Conservation (phyloP, 1,140 invertebrate genomes). For the Megalopta genalis region DNA sequence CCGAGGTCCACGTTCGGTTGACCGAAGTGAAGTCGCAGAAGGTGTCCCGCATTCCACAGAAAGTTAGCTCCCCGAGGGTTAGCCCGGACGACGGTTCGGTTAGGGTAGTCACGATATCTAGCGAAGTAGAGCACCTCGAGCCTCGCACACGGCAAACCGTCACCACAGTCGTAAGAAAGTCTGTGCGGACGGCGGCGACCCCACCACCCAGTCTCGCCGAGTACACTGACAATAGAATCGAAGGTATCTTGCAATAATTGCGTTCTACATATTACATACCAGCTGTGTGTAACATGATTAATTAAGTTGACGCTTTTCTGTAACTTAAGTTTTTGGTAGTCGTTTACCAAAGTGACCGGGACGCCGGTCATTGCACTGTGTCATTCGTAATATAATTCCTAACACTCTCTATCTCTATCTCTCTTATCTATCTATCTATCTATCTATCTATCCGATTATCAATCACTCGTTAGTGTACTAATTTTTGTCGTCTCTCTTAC, state of each 20-base stretch:
- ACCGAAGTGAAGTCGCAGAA: constrained; percentile 41
- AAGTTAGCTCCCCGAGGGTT: constrained; percentile 51
- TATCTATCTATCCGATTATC: constrained; percentile 34
- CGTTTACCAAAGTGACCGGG: constrained; percentile 64
- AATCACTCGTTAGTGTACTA: constrained; percentile 41
- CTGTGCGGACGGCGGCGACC: constrained; percentile 79
- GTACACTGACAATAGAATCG: constrained; percentile 79
- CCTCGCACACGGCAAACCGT: constrained; percentile 78
- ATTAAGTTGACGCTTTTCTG: constrained; percentile 78
- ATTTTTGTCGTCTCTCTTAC: constrained; percentile 20
- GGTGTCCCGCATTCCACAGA: constrained; percentile 75
- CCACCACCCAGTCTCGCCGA: constrained; percentile 80
- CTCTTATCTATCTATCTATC: constrained; percentile 50
- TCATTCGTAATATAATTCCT: constrained; percentile 64
- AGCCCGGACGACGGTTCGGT: constrained; percentile 58
- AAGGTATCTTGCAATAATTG: constrained; percentile 81
- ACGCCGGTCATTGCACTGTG: constrained; percentile 66
- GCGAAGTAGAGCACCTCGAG: constrained; percentile 75
- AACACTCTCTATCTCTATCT: constrained; percentile 47
- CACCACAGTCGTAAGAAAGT: constrained; percentile 80
- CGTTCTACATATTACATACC: constrained; percentile 79
- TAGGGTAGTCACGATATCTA: constrained; percentile 68
- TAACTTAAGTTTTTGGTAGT: constrained; percentile 77
- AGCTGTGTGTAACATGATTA: constrained; percentile 81
- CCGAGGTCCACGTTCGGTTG: constrained; percentile 3